Evolutionary conservation across 2,888 invertebrate species (phyloP).

Genomic region (Ypsolopha scabrella): DNA sequence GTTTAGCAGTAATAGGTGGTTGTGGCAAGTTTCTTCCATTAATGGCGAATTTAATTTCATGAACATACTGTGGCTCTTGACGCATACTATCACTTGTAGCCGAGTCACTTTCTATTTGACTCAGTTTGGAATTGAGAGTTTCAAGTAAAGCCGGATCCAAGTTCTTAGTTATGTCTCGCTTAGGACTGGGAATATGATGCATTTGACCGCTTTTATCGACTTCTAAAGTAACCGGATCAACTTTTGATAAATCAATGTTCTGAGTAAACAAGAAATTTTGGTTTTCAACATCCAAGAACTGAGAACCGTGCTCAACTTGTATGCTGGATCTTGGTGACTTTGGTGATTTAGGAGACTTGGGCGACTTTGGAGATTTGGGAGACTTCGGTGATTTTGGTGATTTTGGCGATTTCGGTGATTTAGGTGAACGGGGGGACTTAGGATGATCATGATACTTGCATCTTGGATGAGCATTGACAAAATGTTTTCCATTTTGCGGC

Average conservation of each 20-base stretch:
- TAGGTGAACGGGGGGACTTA: conserved; percentile 58
- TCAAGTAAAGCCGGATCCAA: conserved; percentile 77
- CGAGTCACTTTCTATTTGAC: conserved; percentile 82
- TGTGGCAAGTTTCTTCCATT: conserved; percentile 56
- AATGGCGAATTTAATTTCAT: conserved; percentile 65
- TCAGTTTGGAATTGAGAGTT: conserved; percentile 77
- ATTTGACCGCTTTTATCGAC: conserved; percentile 75
- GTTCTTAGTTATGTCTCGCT: conserved; percentile 76
- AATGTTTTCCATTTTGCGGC: conserved; percentile 56
- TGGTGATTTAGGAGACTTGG: conserved; percentile 67
- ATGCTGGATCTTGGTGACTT: conserved; percentile 60
- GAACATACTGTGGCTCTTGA: conserved; percentile 64
- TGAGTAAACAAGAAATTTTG: conserved; percentile 78
- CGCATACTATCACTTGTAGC: conserved; percentile 78
- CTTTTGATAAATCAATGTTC: conserved; percentile 80
- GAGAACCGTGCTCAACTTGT: conserved; percentile 46
- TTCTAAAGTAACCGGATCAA: conserved; percentile 79
- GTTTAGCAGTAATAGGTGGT: conserved; percentile 50
- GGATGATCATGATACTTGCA: conserved; percentile 66
- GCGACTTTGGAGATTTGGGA: conserved; percentile 73
- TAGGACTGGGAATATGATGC: conserved; percentile 76
- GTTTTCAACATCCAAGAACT: conserved; percentile 64
- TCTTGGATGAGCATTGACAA: conserved; percentile 55
- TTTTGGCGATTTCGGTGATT: conserved; percentile 68
- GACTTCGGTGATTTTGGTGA: conserved; percentile 75